Conservation (phyloP, 1,140 invertebrate species). For the Diachasmimorpha longicaudata region DNA sequence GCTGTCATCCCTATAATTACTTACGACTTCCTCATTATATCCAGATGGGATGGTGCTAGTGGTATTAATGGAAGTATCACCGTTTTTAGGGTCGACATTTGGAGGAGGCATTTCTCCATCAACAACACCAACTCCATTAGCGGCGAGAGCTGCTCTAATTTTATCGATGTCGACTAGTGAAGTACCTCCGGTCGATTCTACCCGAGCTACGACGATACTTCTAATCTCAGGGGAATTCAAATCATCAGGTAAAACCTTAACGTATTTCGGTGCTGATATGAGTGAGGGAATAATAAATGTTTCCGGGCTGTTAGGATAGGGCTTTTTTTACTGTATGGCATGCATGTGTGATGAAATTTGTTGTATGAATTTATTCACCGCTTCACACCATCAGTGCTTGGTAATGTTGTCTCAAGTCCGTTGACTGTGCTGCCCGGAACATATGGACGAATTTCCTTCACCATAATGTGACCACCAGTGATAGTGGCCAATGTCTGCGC, state of each 20-base stretch:
- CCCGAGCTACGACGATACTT: conserved; percentile 74
- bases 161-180: conserved; percentile 57
- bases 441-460: conserved; percentile 76
- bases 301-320: too few species aligned
- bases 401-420: conserved; percentile 11
- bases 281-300: too few species aligned
- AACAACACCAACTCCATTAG: conserved; percentile 65
- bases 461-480: conserved; percentile 77
- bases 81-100: conserved; percentile 1
- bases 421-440: conserved; percentile 50
- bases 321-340: too few species aligned
- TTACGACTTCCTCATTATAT: conserved; percentile 48
- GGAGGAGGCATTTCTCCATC: conserved; percentile 33
- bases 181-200: conserved; percentile 52
- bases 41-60: conserved; percentile 20
- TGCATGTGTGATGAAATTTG: too few species aligned
- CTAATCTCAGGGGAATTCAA: conserved; percentile 57
- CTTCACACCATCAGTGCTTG: conserved; percentile 37
- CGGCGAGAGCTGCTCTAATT: conserved; percentile 68
- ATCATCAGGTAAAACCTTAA: not conserved
- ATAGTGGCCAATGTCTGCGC: conserved; percentile 76
- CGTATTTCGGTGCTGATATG: not conserved
- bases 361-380: conserved; percentile 28
- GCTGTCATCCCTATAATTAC: conserved; percentile 21
- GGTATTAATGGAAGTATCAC: conserved; percentile 11